Evolutionary conservation across 92 coral and sea anemone genomes (phyloP), one percentile per base, ranked within the genome.

Genomic region (Nematostella vectensis): DNA sequence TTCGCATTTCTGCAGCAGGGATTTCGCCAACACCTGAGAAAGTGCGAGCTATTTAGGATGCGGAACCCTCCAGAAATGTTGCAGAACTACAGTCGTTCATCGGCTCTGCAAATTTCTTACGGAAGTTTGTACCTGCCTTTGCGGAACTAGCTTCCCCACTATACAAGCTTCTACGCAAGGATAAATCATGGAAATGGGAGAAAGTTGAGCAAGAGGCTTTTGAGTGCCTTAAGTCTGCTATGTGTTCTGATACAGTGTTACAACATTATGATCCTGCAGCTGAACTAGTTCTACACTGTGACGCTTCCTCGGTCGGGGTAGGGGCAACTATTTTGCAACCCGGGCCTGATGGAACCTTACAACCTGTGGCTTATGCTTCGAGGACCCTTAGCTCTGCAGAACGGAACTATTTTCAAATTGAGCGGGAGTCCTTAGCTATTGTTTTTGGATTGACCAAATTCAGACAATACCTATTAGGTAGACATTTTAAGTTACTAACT

Each of bases 351-450:
- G 64, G 71, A 13, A 21, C 42, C 22, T 68, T 68, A 40, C 52
- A 71, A 44, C 78, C 75, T 18, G 69, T 72, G 22, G 62, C 79
- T 22, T 73, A 55, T 51, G 73, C 81, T 27, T 73, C 76, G 6
- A 29, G 68, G 25, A 55, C 65, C 2, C 61, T 76, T 33, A 77
- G 47, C 56, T 47, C 29, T 10, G 73, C 85, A 36, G 78, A 70
- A 36, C 42, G 15, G 42, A 36, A 36, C 15, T 36, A 36, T 15
- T 36, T 15, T 8, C 42, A 36, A 15, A 73, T 65, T 26, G 67
- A 65, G 25, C 48, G 65, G 26, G 74, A 73, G 52, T 66, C 80
- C 23, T 49, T 36, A 26, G 75, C 75, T 23, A 68, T 76, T 26
- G 74, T 71, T 13, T 55, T 73, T 56, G 74, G 67, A 0, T 57